phyloP scores from a whole-genome alignment of 2,888 invertebrate species.

The Stratiomys singularior region DNA sequence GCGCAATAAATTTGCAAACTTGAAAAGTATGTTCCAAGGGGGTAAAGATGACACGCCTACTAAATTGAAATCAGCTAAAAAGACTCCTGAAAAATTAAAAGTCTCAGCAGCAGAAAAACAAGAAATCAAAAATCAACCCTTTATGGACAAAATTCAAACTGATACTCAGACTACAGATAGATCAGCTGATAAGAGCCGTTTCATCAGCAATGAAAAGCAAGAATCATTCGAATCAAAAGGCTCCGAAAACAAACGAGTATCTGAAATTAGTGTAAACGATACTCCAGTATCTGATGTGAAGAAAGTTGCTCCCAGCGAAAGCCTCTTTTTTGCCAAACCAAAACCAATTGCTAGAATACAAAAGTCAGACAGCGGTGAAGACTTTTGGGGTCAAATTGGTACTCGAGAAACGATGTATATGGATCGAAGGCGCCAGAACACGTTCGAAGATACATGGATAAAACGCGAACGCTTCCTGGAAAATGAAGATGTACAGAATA shows the following conservation, averaged over 20 bases:
- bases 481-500: slow-evolving; percentile 27
- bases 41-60: background rate
- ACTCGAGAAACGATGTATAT: slow-evolving; percentile 74
- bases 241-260: background rate
- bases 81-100: background rate
- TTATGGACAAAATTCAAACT: background rate
- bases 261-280: too few relatives aligned
- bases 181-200: too few relatives aligned
- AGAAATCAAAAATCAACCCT: background rate
- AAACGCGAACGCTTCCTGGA: slow-evolving; percentile 53
- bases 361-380: slow-evolving; percentile 64
- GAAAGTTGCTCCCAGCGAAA: too few relatives aligned
- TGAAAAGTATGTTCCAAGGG: slow-evolving; percentile 17
- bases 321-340: slow-evolving; percentile 46
- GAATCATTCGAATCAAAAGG: background rate
- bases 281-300: too few relatives aligned
- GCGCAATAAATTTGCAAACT: slow-evolving; percentile 19
- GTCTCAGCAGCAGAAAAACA: background rate
- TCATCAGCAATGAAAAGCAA: background rate
- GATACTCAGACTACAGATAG: too few relatives aligned
- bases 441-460: slow-evolving; percentile 64
- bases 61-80: slow-evolving; percentile 8
- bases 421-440: slow-evolving; percentile 68
- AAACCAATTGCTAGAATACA: slow-evolving; percentile 52
- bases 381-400: slow-evolving; percentile 76